A percentile compares a stretch with the other conserved stretches of the same genome.
Evolutionary conservation across 2,113 vertebrate genomes (phyloP).

Genomic region (Macroglossus sobrinus): DNA sequence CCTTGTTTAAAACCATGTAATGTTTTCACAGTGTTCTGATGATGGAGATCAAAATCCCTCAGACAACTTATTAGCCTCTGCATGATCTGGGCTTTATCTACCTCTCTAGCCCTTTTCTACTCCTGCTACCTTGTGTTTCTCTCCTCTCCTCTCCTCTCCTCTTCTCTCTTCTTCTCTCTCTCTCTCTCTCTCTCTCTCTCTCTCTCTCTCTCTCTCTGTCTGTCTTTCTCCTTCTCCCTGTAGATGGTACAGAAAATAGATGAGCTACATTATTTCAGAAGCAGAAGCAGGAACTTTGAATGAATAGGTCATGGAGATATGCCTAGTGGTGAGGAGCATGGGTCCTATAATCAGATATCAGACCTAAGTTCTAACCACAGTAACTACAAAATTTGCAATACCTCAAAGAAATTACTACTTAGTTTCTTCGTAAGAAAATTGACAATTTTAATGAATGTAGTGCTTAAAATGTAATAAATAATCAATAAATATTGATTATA

Average conservation of each 20-base stretch:
- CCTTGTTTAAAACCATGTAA: not conserved
- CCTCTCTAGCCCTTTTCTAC: not conserved
- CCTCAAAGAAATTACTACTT: not conserved
- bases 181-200: no score
- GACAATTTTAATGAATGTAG: not conserved
- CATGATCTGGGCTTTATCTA: not conserved
- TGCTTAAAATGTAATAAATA: not conserved
- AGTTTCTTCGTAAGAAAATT: not conserved
- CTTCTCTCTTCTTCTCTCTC: no score
- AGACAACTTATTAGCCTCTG: not conserved
- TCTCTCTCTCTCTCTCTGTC: not conserved
- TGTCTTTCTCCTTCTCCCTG: no score
- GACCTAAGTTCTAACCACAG: not conserved
- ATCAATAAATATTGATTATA: not conserved
- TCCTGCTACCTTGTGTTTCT: not conserved
- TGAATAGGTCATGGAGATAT: not conserved
- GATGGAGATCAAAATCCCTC: not conserved
- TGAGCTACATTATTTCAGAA: not conserved
- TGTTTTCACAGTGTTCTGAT: not conserved
- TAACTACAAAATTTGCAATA: not conserved
- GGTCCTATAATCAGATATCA: not conserved
- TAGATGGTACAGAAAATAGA: not conserved
- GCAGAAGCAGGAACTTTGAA: not conserved
- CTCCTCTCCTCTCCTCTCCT: no score
- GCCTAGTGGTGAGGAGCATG: not conserved